Percentiles rank a stretch among this genome's conserved stretches.
phyloP scores from a whole-genome alignment of 2,888 invertebrate species.

The Strigamia maritima region DNA sequence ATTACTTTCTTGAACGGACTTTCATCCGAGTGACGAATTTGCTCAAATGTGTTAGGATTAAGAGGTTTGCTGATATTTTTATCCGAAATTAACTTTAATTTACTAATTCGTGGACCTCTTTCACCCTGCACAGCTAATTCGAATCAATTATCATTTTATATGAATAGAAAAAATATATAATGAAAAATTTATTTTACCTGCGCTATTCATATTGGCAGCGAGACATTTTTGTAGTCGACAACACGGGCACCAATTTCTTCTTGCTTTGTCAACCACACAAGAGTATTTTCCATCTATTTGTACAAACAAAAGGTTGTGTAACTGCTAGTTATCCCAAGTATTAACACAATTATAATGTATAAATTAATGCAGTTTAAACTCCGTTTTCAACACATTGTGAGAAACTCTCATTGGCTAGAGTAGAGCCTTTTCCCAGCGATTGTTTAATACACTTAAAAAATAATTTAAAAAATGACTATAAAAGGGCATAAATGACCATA shows the following conservation, averaged over 20 bases:
- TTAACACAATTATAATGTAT: too few species aligned
- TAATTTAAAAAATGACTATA: too few species aligned
- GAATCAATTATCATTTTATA: constrained; percentile 41
- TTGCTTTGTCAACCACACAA: constrained; percentile 74
- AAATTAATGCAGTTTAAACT: too few species aligned
- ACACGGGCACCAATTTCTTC: constrained; percentile 83
- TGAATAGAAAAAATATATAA: constrained; percentile 1
- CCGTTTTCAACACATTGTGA: too few species aligned
- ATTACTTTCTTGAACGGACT: constrained; percentile 20
- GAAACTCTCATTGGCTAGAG: too few species aligned
- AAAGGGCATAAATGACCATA: too few species aligned
- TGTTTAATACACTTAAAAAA: too few species aligned
- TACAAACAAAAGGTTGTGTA: constrained; percentile 18
- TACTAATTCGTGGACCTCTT: constrained; percentile 64
- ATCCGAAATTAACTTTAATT: neutral
- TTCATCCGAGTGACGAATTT: neutral
- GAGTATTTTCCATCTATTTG: constrained; percentile 63
- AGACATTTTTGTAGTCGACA: constrained; percentile 77
- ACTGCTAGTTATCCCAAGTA: too few species aligned
- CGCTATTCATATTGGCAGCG: constrained; percentile 70
- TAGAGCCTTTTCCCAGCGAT: too few species aligned
- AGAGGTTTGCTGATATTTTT: neutral
- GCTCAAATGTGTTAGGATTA: neutral
- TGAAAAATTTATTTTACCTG: constrained; percentile 58
- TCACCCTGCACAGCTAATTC: constrained; percentile 75